Evolutionary conservation across 2,888 invertebrate genomes (phyloP), one percentile per base, ranked within the genome.

Genomic region (Micoletzkya japonica): DNA sequence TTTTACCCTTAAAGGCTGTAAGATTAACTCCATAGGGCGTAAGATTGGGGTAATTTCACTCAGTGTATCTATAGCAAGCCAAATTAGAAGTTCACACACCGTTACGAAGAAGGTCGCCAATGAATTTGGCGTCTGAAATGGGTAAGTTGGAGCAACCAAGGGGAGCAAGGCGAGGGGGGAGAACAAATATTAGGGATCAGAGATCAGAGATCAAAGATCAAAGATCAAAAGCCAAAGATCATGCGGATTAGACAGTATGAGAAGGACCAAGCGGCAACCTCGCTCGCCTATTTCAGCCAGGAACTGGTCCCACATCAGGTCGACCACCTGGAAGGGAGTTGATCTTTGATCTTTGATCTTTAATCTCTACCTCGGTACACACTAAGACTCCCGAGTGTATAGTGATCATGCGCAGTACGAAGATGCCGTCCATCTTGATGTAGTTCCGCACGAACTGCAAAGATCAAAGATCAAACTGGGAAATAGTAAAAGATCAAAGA

Each of bases 351-450:
- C 10, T 3, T 39, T 52, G 32, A n/a, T 28, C 20, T 44, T 20
- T 24, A 66, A 63, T 30, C 24, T 28, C 28, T 14, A 80, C 75
- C 60, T 81, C 78, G 0, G 77, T 77, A 70, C 78, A 78, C 39
- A 81, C 77, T 52, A 77, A 70, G 14, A 77, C 73, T 10, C 82
- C 78, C n/a, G 83, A 78, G 71, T 85, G 84, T 44, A 85, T 78
- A 2, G 82, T 84, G 36, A 85, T 76, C 85, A 85, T 85, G 50
- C 77, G 74, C 20, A 85, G 74, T 28, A 85, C 84, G 63, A 85
- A 85, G 20, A 85, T 78, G 28, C 85, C 85, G 74, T 85, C 84
- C 76, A 82, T 81, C 71, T 84, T 84, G 52, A 84, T 74, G 71
- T 78, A 83, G 67, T 85, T 81, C 2, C 78, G 72, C 17, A 81